Evolutionary conservation across 2,888 invertebrate genomes (phyloP), one percentile per base, ranked within the genome.

Genomic region (Chironomus tentans): DNA sequence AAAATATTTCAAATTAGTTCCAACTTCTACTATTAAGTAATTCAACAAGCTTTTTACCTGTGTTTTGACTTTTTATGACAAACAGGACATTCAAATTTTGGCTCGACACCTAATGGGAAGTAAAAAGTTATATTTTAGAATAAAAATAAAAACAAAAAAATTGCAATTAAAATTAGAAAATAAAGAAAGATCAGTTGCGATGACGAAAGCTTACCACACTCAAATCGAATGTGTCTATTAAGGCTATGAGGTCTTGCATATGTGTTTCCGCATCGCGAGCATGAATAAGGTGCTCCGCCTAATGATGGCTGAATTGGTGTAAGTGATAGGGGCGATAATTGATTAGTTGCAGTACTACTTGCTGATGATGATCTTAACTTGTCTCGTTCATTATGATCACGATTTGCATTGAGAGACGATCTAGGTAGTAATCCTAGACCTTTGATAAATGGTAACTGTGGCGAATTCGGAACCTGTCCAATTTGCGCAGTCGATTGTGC

Each of bases 81-180:
- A 79, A 87, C 85, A 50, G 86, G 86, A 78, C 89, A 89, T 78
- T 87, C 87, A 81, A 88, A 88, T 79, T 87, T 87, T 1, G 89
- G 89, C 79, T 87, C 88, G 76, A 85, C 84, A 74, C 65, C 65
- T 65, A 38, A 10, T 38, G 2, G 15, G 56, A 15, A 24, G 2
- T 2, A 24, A 21, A 68, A 68, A 68, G 7, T 12, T 22, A 6
- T 2, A 22, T 21, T 68, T n/a, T 4, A 13, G 10, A 2, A 2
- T 10, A 15, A 22, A 5, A 21, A 15, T 65, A 5, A 38, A 10
- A n/a, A n/a, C n/a, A n/a, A n/a, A n/a, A n/a, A n/a, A n/a, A n/a
- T n/a, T n/a, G n/a, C n/a, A n/a, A n/a, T n/a, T n/a, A n/a, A n/a
- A n/a, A n/a, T n/a, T 38, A 38, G 4, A 38, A 2, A 38, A 38